Evolutionary conservation across 2,888 invertebrate species (phyloP), one percentile per base, ranked within the genome.

Genomic region (Mechanitis mazaeus): DNA sequence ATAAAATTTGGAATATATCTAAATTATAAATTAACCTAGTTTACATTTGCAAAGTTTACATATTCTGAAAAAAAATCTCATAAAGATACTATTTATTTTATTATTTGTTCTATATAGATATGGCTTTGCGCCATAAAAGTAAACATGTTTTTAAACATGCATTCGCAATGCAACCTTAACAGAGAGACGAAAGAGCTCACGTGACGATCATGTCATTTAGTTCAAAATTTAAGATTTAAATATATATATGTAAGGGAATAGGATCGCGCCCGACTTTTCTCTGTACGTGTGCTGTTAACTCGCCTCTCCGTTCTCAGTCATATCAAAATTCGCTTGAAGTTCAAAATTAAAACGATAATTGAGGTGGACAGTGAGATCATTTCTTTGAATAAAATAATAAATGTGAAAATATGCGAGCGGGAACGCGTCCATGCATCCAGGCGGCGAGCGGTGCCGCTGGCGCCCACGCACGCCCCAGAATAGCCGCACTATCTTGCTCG

Each of bases 401-500:
- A 74, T 72, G 75, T 74, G 76, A 74, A 78, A 77, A 72, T 77
- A 72, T 72, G 66, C 65, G 70, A 61, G 71, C 69, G 68, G 68
- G 72, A 66, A 71, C 74, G 71, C 76, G 77, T 77, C 76, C 76
- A 76, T 75, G 72, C 64, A 68, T 70, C 73, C 69, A 72, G 67
- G 72, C 66, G 63, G 73, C 76, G 72, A 71, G 70, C 68, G 73
- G 68, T 73, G 73, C 69, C 79, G 70, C 31, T 50, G 68, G 69
- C 76, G 74, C 77, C 75, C 74, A 75, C 77, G 75, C 76, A 63
- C 69, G 78, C 77, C 84, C 84, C 78, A 85, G 86, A 87, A 87
- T 87, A 87, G 87, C 82, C 81, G 76, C 82, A 76, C 80, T 79
- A 79, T 80, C 82, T 79, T 80, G 82, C 84, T 79, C 85, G 81